Evolutionary conservation across 2,113 vertebrate species (phyloP), one percentile per base, ranked within the genome.

Genomic region (Chiloscyllium plagiosum): DNA sequence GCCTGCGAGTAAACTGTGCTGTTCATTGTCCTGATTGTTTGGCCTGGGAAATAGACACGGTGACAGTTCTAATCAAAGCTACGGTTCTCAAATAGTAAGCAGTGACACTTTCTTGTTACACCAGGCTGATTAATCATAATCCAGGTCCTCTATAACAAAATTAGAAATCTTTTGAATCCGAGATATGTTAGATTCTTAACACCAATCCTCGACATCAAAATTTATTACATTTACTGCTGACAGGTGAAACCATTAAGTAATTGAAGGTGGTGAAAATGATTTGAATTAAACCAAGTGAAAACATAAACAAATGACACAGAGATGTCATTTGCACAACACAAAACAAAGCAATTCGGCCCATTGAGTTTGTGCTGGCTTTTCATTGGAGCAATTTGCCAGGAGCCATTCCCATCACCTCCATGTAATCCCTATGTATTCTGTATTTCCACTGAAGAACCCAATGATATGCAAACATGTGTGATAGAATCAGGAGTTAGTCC

Each of bases 1-100:
- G 94, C 12, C 94, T 4, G 26, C 4, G 52, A 69, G 69, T 95
- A 52, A 26, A 72, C 47, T 95, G 3, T 72, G 47, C 4, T 29
- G 72, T 95, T 47, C 72, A 95, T 50, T 76, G 37, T 6, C 66
- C 22, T 47, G 26, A 95, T 52, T 52, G 47, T 29, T 42, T 29
- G 47, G 37, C 93, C 42, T 95, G 37, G 42, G 42, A 52, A 72
- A 76, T 76, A 52, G 94, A 95, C 69, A 70, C 24, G 13, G 69
- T 95, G 94, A 70, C 42, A 95, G 47, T 47, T 47, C 66, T 70
- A 70, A 94, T 94, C 94, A 76, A n/a, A 76, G 52, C 66, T 95
- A 42, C 68, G 29, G 42, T 26, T 72, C 72, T 69, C 13, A 95
- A 70, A 50, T 2, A 50, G 47, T 42, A 47, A 61, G 42, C 33